A percentile compares a stretch with the other conserved stretches of the same genome.
These are phyloP conservation scores for Dryobotodes eremita DNA, from an alignment of 2,888 invertebrate genomes.

Conservation along the genomic window DNA sequence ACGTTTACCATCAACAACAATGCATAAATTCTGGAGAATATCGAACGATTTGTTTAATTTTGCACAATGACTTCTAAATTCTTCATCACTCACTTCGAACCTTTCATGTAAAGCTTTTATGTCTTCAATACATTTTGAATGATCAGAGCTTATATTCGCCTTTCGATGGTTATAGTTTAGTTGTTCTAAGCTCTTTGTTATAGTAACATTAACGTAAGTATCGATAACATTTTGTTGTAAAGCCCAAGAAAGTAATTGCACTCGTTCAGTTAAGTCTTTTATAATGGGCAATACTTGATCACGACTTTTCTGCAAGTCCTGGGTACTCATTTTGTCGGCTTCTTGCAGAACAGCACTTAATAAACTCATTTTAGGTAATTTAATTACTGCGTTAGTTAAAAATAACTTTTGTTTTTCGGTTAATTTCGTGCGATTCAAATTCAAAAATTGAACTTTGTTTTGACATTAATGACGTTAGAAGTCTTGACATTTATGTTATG, in stretches of 20 bases:
- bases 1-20: slow-evolving; percentile 79
- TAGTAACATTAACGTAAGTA: slow-evolving; percentile 80
- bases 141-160: slow-evolving; percentile 78
- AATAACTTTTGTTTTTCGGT: slow-evolving; percentile 65
- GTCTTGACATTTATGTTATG: not conserved
- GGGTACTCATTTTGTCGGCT: slow-evolving; percentile 79
- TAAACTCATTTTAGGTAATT: slow-evolving; percentile 80
- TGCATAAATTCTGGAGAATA: slow-evolving; percentile 77
- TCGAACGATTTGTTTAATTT: slow-evolving; percentile 76
- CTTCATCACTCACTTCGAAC: slow-evolving; percentile 75
- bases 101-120: slow-evolving; percentile 73
- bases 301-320: slow-evolving; percentile 80
- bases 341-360: slow-evolving; percentile 83
- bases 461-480: slow-evolving; percentile 35
- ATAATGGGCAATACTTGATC: slow-evolving; percentile 78
- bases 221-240: slow-evolving; percentile 85
- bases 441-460: slow-evolving; percentile 49
- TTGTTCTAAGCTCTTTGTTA: slow-evolving; percentile 86
- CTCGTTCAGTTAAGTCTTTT: slow-evolving; percentile 82
- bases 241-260: slow-evolving; percentile 84
- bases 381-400: not conserved
- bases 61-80: slow-evolving; percentile 75
- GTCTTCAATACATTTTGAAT: slow-evolving; percentile 72
- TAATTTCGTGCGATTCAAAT: slow-evolving; percentile 45
- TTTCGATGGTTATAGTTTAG: slow-evolving; percentile 84